Base-by-base conservation (phyloP, 2,113 vertebrate species). In the Columba janthina region DNA sequence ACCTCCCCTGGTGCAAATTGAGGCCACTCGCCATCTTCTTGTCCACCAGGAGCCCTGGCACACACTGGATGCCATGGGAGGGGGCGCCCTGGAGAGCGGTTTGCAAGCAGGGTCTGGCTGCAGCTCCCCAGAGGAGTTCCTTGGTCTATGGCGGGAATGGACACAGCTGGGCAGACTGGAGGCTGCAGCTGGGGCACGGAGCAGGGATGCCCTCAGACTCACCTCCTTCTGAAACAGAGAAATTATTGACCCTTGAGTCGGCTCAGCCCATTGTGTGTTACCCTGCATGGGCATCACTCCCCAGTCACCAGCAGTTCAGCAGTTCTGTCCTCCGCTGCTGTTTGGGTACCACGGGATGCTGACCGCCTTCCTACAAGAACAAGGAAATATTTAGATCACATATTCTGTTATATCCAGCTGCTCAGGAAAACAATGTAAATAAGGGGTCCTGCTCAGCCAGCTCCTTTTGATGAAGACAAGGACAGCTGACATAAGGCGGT, bases 11-110 rank as follows among this genome's bases (percentile, higher is more conserved):
- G 42, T 42, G 42, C 42, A 42, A 42, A 42, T 42, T 42, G 42
- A 42, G 42, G 42, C 42, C 42, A 42, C 16, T 15, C 15, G 5
- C 48, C 13, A n/a, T 42, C 29, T 29, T 36, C 29, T 44, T 9
- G 25, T 66, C 38, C n/a, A 31, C 22, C 34, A 31, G 26, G 46
- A 56, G 6, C 44, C 70, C 21, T 3, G 17, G 87, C 44, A 18
- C 6, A 40, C 44, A 18, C 44, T 32, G 20, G 50, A 12, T 4
- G 17, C 36, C 56, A 24, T 0, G 0, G 48, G 28, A 44, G 8
- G 4, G 11, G 15, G 18, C 28, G 69, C 36, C 58, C 62, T 53
- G 36, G 25, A 17, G 38, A 34, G 34, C 7, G 3, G 29, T 60
- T 50, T 72, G 40, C 64, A 50, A 38, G 46, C 46, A 44, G 10